Evolutionary conservation across 1,140 invertebrate genomes (phyloP).

Genomic region (Brachionus asplanchnoidis): DNA sequence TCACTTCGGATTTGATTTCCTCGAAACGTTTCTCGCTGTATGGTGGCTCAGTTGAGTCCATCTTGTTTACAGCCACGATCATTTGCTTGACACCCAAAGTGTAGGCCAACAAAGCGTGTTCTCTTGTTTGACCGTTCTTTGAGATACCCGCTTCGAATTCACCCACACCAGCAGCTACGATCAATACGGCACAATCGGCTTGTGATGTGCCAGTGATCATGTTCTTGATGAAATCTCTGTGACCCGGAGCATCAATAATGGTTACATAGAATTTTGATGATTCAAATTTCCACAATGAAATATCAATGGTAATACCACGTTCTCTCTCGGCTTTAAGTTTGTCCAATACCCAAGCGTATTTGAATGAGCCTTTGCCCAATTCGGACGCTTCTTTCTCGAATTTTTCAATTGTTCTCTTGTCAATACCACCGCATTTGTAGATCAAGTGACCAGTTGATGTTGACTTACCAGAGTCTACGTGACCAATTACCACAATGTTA

Average conservation of each 20-base stretch:
- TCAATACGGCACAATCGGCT: slow-evolving; percentile 94
- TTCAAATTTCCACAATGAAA: slow-evolving; percentile 97
- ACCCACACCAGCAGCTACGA: slow-evolving; percentile 91
- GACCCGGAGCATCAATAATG: slow-evolving; percentile 97
- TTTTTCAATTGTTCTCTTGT: slow-evolving; percentile 93
- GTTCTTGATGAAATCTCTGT: slow-evolving; percentile 99
- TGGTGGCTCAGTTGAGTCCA: too few species aligned
- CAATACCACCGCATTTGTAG: slow-evolving; percentile 95
- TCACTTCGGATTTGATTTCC: too few species aligned
- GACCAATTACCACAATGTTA: slow-evolving; percentile 95
- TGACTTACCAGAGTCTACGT: slow-evolving; percentile 94
- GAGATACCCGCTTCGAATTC: slow-evolving; percentile 99
- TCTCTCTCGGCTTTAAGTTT: slow-evolving; percentile 98
- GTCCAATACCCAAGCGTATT: slow-evolving; percentile 96
- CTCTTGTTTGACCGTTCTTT: too few species aligned
- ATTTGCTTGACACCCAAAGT: too few species aligned
- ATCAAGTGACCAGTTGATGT: slow-evolving; percentile 90
- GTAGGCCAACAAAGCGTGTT: too few species aligned
- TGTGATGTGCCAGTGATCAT: slow-evolving; percentile 98
- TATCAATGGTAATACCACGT: slow-evolving; percentile 99
- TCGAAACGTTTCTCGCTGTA: too few species aligned
- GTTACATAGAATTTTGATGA: slow-evolving; percentile 94
- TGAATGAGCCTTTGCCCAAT: slow-evolving; percentile 92
- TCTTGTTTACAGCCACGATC: too few species aligned
- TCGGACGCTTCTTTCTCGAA: slow-evolving; percentile 84